Base-by-base conservation (phyloP, 2,113 vertebrate genomes). In the Panthera leo region DNA sequence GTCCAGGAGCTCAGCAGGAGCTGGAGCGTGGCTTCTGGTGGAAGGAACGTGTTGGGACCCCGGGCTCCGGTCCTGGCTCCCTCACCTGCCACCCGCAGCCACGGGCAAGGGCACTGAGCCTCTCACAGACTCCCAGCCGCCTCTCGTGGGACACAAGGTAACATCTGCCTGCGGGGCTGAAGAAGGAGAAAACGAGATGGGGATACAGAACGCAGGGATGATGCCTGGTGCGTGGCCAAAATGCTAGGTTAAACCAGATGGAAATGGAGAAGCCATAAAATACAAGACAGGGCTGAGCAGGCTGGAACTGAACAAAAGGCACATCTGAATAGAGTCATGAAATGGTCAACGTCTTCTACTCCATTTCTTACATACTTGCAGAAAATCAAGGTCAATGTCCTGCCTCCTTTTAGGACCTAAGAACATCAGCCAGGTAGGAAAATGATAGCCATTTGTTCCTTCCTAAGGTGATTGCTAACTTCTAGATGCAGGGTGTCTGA, bases 381-480 rank as follows among this genome's bases (percentile, higher is more conserved):
- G 70, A 84, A 53, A 65, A 14, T 4, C 5, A 94, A n/a, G 61
- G 15, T 34, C 29, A 68, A 89, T 23, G 5, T 76, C 27, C 91
- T 95, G 82, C 78, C 48, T 97, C 79, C 31, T 25, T 12, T 51
- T n/a, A 78, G 21, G 51, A 27, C 21, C 39, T 16, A 21, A 86
- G 79, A 76, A 55, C 12, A 58, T 2, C 45, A 73, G 7, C 34
- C 7, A 80, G 85, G 48, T 18, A 61, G 91, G 65, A 68, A 3
- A n/a, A 25, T 27, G 53, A 89, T 39, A n/a, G 53, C 61, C 27
- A 27, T 25, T 9, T 61, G 45, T 18, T 65, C 31, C 58, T 88
- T 63, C 58, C 29, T 13, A 13, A 13, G n/a, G 51, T 53, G 68
- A 85, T n/a, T 58, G 31, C 23, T 42, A 42, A 86, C 88, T 93